Evolutionary conservation across 2,888 invertebrate species (phyloP).

Genomic region (Eristalis intricaria): DNA sequence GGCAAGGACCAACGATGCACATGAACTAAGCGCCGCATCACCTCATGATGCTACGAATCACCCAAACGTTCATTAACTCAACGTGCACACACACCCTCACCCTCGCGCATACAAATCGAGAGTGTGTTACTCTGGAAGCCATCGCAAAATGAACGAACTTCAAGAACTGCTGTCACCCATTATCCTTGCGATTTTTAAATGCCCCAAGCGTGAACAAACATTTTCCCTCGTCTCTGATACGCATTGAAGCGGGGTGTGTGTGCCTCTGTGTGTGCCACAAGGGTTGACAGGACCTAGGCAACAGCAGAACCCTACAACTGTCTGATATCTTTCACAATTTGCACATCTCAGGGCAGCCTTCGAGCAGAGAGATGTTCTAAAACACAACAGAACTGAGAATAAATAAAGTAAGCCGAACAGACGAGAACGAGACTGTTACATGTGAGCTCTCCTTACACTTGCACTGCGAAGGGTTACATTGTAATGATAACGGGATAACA

Average conservation of each 20-base stretch:
- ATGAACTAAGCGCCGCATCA: background rate
- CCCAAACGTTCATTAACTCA: background rate
- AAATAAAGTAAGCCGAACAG: background rate
- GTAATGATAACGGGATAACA: constrained; percentile 13
- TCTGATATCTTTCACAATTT: background rate
- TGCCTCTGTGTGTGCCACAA: background rate
- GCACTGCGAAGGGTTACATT: background rate
- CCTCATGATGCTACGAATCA: background rate
- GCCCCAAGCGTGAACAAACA: background rate
- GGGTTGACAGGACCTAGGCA: background rate
- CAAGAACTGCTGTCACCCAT: constrained; percentile 1
- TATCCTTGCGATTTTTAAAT: background rate
- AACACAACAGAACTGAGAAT: background rate
- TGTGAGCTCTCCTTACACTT: background rate
- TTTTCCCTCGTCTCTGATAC: background rate
- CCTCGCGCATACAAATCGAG: background rate
- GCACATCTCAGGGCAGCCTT: background rate
- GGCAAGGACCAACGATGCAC: background rate
- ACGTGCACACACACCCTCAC: background rate
- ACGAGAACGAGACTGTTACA: background rate
- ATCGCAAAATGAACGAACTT: background rate
- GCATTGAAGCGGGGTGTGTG: background rate
- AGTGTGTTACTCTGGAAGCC: background rate
- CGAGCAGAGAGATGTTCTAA: background rate
- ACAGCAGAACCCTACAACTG: background rate